Conservation (phyloP, 1,140 invertebrate genomes). For the Wiebesia pumilae region DNA sequence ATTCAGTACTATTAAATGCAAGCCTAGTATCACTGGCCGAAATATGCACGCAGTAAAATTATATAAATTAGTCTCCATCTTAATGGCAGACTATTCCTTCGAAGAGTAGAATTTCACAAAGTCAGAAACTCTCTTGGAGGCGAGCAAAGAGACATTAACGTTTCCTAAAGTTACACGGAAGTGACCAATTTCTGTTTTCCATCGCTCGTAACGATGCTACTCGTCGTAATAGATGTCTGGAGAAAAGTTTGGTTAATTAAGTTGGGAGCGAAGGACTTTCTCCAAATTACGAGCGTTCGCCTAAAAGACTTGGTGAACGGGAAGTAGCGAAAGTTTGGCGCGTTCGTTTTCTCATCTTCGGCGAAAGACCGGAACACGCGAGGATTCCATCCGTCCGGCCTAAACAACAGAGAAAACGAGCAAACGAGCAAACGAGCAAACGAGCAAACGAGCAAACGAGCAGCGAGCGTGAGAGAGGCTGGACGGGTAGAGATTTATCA, state of each 20-base stretch:
- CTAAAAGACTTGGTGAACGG: not conserved
- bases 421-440: not conserved
- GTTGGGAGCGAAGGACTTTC: not conserved
- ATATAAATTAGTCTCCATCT: not conserved
- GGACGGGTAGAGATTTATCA: not conserved
- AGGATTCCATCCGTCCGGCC: no score
- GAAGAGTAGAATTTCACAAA: not conserved
- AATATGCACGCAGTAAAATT: not conserved
- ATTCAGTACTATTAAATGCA: no score
- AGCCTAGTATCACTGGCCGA: no score
- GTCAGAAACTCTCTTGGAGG: not conserved
- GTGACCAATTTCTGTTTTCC: not conserved
- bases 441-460: not conserved
- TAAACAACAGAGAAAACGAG: not conserved
- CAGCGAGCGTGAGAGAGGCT: not conserved
- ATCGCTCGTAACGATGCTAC: not conserved
- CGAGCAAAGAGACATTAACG: not conserved
- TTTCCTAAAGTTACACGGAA: not conserved
- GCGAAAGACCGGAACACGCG: not conserved
- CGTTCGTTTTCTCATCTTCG: not conserved
- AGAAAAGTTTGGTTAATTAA: slow-evolving; percentile 19
- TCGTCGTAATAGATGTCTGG: not conserved
- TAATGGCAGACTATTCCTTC: not conserved
- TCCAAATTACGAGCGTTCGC: not conserved
- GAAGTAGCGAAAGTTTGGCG: slow-evolving; percentile 14